Percentiles rank a stretch among this genome's conserved stretches.
These are phyloP conservation scores for Callipepla squamata DNA, from an alignment of 2,113 vertebrate species.

Conservation along the genomic window DNA sequence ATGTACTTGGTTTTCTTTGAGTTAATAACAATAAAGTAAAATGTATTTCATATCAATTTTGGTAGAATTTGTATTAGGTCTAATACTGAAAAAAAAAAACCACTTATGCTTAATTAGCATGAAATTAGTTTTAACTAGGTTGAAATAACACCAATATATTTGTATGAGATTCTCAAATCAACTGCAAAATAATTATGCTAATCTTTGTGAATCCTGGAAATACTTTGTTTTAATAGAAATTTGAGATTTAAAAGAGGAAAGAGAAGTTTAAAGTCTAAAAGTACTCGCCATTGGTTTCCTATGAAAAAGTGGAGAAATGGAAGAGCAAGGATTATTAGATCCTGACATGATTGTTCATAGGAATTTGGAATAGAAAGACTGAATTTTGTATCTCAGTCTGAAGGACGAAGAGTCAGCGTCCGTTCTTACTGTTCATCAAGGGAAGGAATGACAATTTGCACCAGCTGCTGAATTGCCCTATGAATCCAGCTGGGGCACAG, in stretches of 20 bases:
- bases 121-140: background rate
- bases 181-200: background rate
- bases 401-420: background rate
- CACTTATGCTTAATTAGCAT: background rate
- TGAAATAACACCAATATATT: background rate
- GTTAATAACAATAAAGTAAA: background rate
- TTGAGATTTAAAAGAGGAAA: background rate
- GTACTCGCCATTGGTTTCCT: background rate
- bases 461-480: constrained; percentile 29
- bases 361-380: background rate
- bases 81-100: background rate
- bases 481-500: background rate
- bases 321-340: background rate
- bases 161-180: background rate
- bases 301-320: background rate
- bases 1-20: background rate
- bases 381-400: background rate
- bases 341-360: background rate
- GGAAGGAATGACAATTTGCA: background rate
- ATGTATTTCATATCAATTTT: background rate
- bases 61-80: background rate
- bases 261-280: background rate
- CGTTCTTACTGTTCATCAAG: background rate
- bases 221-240: background rate
- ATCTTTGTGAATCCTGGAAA: background rate